Evolutionary conservation across 1,140 invertebrate genomes (phyloP), one percentile per base, ranked within the genome.

Genomic region (Colletes gigas): DNA sequence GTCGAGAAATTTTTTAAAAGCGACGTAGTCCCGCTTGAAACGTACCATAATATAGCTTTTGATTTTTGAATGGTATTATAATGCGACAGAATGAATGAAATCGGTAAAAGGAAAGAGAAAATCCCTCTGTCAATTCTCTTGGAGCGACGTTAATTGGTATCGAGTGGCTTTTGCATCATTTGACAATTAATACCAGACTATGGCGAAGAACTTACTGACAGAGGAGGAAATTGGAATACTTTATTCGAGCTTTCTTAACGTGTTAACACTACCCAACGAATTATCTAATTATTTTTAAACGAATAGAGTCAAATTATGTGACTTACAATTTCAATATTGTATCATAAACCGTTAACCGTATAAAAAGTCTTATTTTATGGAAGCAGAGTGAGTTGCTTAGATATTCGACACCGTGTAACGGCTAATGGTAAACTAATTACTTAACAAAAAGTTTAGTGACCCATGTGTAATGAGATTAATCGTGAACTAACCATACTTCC

Each of bases 381-480:
- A 14, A 12, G 3, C 7, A 19, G 14, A 52, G 19, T 9, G 54
- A 44, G 6, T 72, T 63, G 15, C 50, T 44, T 62, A 19, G 62
- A 70, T 44, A 71, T 71, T 60, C 30, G 44, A 19, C 68, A 44
- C 39, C 14, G 30, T 63, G 15, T 52, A 62, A 72, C 15, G 30
- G 50, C 63, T 65, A 72, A 63, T 63, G 50, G 76, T 80, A 59
- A 67, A n/a, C 50, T 21, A 59, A 73, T 74, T 62, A 80, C 54
- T 74, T 67, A 54, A 75, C 63, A 75, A 80, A 80, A 80, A 80
- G 70, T 80, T 80, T 67, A 75, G 78, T 68, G 78, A 80, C 71
- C 78, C 62, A 75, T 75, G 54, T 60, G 78, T 75, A 75, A 80
- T 80, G 78, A 80, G 78, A 80, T 80, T 80, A 75, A 80, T 80